Percentiles rank a stretch among this genome's conserved stretches.
Evolutionary conservation across 2,888 invertebrate genomes (phyloP).

Genomic region (Ennomos fuscantarius): DNA sequence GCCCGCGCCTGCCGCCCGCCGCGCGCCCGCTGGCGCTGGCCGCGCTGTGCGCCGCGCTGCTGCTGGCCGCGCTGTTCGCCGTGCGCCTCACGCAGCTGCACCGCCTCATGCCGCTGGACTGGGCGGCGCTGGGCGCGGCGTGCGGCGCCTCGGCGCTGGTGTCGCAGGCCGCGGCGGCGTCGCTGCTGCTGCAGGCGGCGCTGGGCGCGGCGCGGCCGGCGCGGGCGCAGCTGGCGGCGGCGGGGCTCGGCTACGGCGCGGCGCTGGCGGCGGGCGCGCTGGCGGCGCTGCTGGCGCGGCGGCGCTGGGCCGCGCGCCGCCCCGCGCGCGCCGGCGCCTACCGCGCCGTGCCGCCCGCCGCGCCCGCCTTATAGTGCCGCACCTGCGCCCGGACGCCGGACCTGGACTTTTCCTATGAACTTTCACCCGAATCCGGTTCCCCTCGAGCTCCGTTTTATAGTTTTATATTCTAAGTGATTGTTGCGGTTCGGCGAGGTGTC

Average conservation of each 20-base stretch:
- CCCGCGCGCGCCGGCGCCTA: constrained; percentile 46
- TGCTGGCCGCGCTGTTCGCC: constrained; percentile 66
- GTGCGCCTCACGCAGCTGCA: constrained; percentile 70
- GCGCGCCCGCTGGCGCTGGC: constrained; percentile 74
- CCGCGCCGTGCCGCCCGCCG: constrained; percentile 53
- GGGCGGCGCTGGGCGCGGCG: constrained; percentile 55
- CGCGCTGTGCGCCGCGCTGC: constrained; percentile 68
- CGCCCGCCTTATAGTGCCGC: constrained; percentile 69
- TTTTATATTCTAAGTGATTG: constrained; percentile 37
- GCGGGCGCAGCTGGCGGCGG: constrained; percentile 43
- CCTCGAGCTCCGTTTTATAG: constrained; percentile 39
- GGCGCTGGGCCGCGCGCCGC: constrained; percentile 35
- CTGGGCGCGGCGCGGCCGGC: constrained; percentile 51
- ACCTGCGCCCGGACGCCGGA: constrained; percentile 47
- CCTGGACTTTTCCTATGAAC: background rate
- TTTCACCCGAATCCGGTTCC: background rate
- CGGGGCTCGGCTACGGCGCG: constrained; percentile 48
- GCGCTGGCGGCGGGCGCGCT: constrained; percentile 46
- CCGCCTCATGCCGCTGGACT: constrained; percentile 73
- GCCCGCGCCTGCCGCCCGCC: constrained; percentile 53
- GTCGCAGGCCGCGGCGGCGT: constrained; percentile 52
- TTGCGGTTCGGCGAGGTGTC: background rate
- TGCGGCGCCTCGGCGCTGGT: constrained; percentile 46
- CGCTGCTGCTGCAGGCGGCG: constrained; percentile 58
- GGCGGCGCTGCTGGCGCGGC: constrained; percentile 42